Conservation (phyloP, 2,113 vertebrate genomes). For the Oplegnathus fasciatus region DNA sequence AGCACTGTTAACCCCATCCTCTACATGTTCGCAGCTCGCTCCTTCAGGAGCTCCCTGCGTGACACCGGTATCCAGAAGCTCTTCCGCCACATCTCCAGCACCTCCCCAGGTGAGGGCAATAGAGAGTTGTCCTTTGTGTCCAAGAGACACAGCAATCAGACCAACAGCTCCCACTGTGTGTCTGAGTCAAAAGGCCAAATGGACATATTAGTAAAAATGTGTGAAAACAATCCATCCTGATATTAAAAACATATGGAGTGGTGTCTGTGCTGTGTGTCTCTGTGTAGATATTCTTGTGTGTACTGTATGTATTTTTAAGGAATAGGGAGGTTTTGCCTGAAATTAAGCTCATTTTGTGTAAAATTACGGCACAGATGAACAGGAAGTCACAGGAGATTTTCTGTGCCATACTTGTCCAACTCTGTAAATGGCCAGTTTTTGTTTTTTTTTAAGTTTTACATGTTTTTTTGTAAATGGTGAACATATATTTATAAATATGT, state of each 20-base stretch:
- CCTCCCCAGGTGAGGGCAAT: conserved; percentile 78
- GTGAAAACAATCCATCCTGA: conserved; percentile 68
- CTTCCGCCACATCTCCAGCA: conserved; percentile 85
- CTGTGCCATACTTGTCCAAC: conserved; percentile 17
- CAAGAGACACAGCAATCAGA: conserved; percentile 78
- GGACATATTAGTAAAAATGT: conserved; percentile 73
- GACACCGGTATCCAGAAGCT: conserved; percentile 85
- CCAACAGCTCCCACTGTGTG: conserved; percentile 66
- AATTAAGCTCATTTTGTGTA: not conserved
- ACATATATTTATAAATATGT: conserved; percentile 60
- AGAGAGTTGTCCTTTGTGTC: conserved; percentile 83
- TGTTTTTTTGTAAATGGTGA: conserved; percentile 14
- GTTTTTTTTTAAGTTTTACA: not conserved
- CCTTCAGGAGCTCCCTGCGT: conserved; percentile 81
- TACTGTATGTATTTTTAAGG: not conserved
- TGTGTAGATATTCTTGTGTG: conserved; percentile 21
- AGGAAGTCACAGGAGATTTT: conserved; percentile 10
- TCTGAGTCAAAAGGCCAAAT: conserved; percentile 72
- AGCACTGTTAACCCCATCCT: conserved; percentile 85
- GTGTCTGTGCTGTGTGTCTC: conserved; percentile 1
- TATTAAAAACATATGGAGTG: not conserved
- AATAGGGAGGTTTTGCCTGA: not conserved
- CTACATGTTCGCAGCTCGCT: conserved; percentile 85
- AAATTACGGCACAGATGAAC: conserved; percentile 24
- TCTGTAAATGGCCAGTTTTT: conserved; percentile 34